A percentile compares a stretch with the other conserved stretches of the same genome.
Conservation (phyloP, 1,140 invertebrate genomes). For the Drosophila lini region DNA sequence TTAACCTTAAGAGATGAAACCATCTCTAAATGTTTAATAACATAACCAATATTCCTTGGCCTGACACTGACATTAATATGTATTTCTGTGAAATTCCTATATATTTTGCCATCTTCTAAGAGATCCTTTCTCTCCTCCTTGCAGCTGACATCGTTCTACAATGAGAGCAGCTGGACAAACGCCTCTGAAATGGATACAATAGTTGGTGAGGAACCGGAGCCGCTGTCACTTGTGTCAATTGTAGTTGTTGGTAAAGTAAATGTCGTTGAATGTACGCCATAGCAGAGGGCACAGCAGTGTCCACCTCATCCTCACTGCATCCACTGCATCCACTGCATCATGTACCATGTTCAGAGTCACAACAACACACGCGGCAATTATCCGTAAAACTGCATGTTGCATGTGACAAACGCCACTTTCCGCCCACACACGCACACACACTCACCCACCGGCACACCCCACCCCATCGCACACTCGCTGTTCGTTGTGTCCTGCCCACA, state of each 20-base stretch:
- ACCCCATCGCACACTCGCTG: slow-evolving; percentile 10
- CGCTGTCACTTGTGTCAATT: slow-evolving; percentile 89
- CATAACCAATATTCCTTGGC: background rate
- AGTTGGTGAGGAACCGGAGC: slow-evolving; percentile 88
- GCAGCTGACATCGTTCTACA: slow-evolving; percentile 82
- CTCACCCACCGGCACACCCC: slow-evolving; percentile 16
- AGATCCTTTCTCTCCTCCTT: slow-evolving; percentile 24
- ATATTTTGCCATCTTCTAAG: background rate
- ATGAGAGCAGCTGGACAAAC: slow-evolving; percentile 84
- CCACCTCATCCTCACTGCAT: slow-evolving; percentile 23
- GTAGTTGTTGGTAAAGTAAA: slow-evolving; percentile 89
- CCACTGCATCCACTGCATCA: slow-evolving; percentile 13
- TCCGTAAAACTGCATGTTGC: slow-evolving; percentile 64
- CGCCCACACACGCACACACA: slow-evolving; percentile 16
- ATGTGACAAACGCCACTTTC: slow-evolving; percentile 41
- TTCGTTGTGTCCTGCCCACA: slow-evolving; percentile 44
- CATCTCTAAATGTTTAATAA: background rate
- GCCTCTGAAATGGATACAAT: slow-evolving; percentile 85
- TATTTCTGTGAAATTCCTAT: background rate
- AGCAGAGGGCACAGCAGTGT: slow-evolving; percentile 25
- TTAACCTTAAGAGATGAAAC: background rate
- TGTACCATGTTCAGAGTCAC: slow-evolving; percentile 3
- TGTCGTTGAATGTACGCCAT: slow-evolving; percentile 82
- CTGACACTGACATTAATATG: background rate
- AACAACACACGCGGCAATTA: slow-evolving; percentile 48